phyloP scores from a whole-genome alignment of 2,797 vertebrate species.

The Cynopterus sphinx region DNA sequence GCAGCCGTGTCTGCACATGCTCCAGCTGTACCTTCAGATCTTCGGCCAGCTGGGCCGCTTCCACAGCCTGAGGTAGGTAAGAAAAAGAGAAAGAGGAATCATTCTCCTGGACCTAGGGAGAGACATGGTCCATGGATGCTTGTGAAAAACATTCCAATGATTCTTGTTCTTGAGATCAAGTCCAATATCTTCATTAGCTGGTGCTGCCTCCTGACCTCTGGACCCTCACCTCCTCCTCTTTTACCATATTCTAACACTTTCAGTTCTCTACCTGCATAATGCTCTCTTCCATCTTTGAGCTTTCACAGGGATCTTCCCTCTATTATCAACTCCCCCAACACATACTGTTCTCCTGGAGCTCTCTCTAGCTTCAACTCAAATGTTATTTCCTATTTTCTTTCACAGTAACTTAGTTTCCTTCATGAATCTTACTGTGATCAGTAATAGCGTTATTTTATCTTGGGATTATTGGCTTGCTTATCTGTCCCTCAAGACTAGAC shows the following conservation, averaged over 20 bases:
- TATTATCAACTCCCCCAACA: not conserved
- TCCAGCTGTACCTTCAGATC: constrained; percentile 96
- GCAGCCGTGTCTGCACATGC: constrained; percentile 92
- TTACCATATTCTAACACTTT: not conserved
- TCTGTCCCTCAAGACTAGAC: not conserved
- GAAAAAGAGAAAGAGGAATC: not conserved
- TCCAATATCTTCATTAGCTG: not conserved
- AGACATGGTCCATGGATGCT: not conserved
- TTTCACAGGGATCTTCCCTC: not conserved
- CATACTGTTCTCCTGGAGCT: not conserved
- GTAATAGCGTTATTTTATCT: not conserved
- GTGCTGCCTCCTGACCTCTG: not conserved
- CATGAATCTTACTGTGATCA: not conserved
- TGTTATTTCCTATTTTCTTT: not conserved
- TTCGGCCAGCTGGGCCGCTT: constrained; percentile 94
- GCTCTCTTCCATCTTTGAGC: not conserved
- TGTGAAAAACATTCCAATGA: not conserved
- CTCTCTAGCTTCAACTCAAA: not conserved
- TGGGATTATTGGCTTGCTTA: not conserved
- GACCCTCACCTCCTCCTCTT: not conserved
- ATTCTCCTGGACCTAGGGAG: not conserved
- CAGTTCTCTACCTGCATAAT: not conserved
- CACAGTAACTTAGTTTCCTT: not conserved
- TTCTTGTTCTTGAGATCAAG: not conserved
- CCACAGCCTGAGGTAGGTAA: constrained; percentile 89